Percentiles rank a stretch among this genome's conserved stretches.
Evolutionary conservation across 2,113 vertebrate genomes (phyloP).

Genomic region (Cinclus cinclus): DNA sequence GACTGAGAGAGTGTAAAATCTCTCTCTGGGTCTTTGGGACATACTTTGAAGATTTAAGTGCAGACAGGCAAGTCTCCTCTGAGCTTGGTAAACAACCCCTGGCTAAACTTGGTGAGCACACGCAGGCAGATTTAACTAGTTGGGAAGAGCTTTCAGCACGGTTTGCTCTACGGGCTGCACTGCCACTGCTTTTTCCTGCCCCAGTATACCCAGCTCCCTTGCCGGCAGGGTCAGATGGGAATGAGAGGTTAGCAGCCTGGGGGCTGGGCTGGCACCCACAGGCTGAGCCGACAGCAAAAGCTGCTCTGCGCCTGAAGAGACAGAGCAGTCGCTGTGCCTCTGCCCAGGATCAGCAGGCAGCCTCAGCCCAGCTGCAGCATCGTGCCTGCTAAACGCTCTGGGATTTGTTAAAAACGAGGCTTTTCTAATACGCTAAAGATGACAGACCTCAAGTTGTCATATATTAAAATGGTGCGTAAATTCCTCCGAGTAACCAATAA

Average conservation of each 20-base stretch:
- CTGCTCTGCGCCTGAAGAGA: not conserved
- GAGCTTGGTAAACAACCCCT: not conserved
- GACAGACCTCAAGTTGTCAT: slow-evolving; percentile 61
- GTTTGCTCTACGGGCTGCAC: not conserved
- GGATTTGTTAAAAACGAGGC: slow-evolving; percentile 51
- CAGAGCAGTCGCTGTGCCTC: not conserved
- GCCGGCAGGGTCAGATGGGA: not conserved
- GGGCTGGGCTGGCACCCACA: not conserved
- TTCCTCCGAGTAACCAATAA: slow-evolving; percentile 47
- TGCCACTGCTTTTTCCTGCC: not conserved
- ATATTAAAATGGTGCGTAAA: slow-evolving; percentile 45
- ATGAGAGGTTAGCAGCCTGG: rapidly evolving
- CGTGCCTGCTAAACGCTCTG: not conserved
- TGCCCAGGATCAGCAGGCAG: not conserved
- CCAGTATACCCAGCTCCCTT: not conserved
- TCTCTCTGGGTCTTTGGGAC: not conserved
- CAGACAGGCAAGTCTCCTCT: not conserved
- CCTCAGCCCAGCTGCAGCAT: not conserved
- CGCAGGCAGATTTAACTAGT: not conserved
- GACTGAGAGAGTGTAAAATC: not conserved
- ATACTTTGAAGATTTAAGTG: not conserved
- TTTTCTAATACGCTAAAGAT: slow-evolving; percentile 39
- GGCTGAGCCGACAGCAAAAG: rapidly evolving
- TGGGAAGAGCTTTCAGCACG: not conserved
- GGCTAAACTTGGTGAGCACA: not conserved